Conservation (phyloP, 2,797 vertebrate species). For the Luscinia megarhynchos region DNA sequence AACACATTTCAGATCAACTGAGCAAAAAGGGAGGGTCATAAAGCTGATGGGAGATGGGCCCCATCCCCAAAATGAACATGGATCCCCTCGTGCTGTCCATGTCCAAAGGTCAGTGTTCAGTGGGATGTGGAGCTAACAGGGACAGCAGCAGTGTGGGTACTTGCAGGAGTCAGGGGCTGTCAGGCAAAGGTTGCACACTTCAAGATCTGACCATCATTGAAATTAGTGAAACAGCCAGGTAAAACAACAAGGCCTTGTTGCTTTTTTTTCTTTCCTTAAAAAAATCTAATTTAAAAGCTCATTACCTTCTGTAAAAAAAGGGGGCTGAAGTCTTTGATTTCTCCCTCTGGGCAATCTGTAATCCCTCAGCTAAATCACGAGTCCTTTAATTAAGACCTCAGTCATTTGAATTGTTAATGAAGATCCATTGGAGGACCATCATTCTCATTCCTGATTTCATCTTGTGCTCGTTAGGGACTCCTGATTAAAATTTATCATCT, state of each 20-base stretch:
- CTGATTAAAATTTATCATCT: slow-evolving; percentile 65
- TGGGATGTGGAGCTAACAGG: rapidly evolving
- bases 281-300: slow-evolving; percentile 12
- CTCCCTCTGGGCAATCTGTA: slow-evolving; percentile 37
- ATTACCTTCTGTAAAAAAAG: not conserved
- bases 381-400: slow-evolving; percentile 65
- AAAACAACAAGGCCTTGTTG: not conserved
- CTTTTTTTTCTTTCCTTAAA: not conserved
- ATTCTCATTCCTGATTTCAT: slow-evolving; percentile 55
- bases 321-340: slow-evolving; percentile 39
- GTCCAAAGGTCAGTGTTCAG: not conserved
- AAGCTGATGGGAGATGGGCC: not conserved
- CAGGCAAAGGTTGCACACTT: not conserved
- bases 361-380: slow-evolving; percentile 45
- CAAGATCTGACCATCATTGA: not conserved
- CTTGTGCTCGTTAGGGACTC: slow-evolving; percentile 28
- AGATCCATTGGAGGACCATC: slow-evolving; percentile 40
- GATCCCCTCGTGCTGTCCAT: not conserved
- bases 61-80: not conserved
- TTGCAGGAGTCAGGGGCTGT: not conserved
- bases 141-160: not conserved
- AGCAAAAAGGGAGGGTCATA: not conserved
- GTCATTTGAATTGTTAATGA: slow-evolving; percentile 67
- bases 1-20: not conserved
- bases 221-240: not conserved